A percentile compares a stretch with the other conserved stretches of the same genome.
Conservation (phyloP, 2,888 invertebrate genomes). For the Synanthedon myopaeformis region DNA sequence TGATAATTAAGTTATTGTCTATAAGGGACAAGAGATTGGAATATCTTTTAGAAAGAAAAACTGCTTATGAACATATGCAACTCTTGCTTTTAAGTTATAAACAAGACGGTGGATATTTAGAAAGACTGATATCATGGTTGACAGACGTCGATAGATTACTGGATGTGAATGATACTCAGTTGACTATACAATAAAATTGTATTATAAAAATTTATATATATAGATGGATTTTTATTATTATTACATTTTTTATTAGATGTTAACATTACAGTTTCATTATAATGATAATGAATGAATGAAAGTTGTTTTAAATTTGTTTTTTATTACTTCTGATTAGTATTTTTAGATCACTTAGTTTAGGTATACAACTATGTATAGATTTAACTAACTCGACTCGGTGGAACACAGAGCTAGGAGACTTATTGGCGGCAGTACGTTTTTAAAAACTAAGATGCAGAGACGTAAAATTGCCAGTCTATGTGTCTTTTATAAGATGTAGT, state of each 20-base stretch:
- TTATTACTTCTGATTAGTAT: neutral
- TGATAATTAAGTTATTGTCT: slow-evolving; percentile 74
- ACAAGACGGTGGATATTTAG: slow-evolving; percentile 61
- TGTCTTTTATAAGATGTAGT: too few species aligned
- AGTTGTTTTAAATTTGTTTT: too few species aligned
- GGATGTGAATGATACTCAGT: slow-evolving; percentile 44
- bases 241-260: too few species aligned
- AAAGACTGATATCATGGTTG: slow-evolving; percentile 59
- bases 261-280: too few species aligned
- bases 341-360: neutral
- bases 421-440: too few species aligned
- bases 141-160: slow-evolving; percentile 60
- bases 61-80: slow-evolving; percentile 51
- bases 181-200: slow-evolving; percentile 34
- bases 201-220: too few species aligned
- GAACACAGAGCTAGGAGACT: too few species aligned
- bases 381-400: too few species aligned
- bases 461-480: too few species aligned
- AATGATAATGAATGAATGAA: too few species aligned
- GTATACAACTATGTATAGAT: neutral
- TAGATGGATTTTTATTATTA: too few species aligned
- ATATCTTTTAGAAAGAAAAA: slow-evolving; percentile 33
- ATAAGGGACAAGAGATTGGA: slow-evolving; percentile 40
- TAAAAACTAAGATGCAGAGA: too few species aligned
- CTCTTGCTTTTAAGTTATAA: slow-evolving; percentile 59